Evolutionary conservation across 2,113 vertebrate genomes (phyloP).

Genomic region (Bos indicus): DNA sequence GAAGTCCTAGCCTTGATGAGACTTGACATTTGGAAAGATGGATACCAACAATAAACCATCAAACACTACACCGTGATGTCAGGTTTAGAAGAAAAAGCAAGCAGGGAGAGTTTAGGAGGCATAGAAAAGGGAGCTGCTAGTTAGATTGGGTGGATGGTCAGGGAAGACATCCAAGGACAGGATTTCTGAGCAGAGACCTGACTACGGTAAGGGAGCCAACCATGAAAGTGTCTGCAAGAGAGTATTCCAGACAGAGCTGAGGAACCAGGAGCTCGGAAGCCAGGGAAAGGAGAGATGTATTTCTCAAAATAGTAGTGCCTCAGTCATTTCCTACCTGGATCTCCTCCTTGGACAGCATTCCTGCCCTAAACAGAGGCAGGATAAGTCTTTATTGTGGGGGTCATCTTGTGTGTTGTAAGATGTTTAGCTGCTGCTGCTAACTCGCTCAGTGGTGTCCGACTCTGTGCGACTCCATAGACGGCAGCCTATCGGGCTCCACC

Average conservation of each 20-base stretch:
- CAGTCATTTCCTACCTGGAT: background rate
- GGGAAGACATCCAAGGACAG: background rate
- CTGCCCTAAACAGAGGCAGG: background rate
- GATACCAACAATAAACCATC: background rate
- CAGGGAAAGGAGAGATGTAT: rapidly evolving
- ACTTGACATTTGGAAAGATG: background rate
- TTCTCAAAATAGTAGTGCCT: background rate
- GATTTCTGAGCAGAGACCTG: background rate
- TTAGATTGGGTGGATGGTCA: background rate
- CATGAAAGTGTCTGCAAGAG: background rate
- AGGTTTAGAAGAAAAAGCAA: background rate
- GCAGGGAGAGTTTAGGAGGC: no score
- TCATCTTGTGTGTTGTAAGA: background rate
- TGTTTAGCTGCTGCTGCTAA: background rate
- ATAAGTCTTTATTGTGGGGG: background rate
- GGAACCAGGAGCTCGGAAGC: background rate
- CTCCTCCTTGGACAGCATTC: background rate
- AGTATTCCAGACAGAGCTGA: background rate
- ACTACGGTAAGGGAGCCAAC: background rate
- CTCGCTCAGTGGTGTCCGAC: no score
- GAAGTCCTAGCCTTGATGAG: background rate
- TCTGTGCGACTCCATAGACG: no score
- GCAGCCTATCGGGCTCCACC: no score
- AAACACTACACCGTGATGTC: background rate
- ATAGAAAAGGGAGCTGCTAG: rapidly evolving